phyloP scores from a whole-genome alignment of 30 jellyfish, hydroid and myxozoan species.

The Nemopilema nomurai region DNA sequence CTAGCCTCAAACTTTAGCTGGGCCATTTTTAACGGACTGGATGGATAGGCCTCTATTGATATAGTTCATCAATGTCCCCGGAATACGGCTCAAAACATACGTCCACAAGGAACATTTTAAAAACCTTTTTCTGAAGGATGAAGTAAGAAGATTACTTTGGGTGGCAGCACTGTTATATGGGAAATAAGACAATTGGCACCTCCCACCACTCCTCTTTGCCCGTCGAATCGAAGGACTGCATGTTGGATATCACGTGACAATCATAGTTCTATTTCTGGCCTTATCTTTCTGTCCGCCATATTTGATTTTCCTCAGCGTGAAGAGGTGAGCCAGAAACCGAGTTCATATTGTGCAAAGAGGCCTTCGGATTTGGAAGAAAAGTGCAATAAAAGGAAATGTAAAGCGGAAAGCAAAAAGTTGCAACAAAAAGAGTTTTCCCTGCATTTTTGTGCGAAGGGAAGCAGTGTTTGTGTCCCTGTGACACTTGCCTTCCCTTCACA shows the following conservation, averaged over 20 bases:
- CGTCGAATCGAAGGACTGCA: too few relatives aligned
- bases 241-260: background rate
- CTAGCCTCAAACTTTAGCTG: too few relatives aligned
- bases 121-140: too few relatives aligned
- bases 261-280: background rate
- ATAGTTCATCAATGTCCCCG: too few relatives aligned
- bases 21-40: too few relatives aligned
- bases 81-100: too few relatives aligned
- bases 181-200: too few relatives aligned
- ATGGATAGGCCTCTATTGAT: too few relatives aligned
- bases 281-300: background rate
- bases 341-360: background rate
- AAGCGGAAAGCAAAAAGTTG: background rate
- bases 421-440: background rate
- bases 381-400: background rate
- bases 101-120: too few relatives aligned
- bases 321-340: background rate
- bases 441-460: background rate
- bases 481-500: constrained; percentile 46
- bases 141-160: too few relatives aligned
- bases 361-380: background rate
- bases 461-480: constrained; percentile 69
- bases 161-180: too few relatives aligned
- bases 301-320: background rate
- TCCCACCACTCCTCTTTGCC: too few relatives aligned